A percentile compares a stretch with the other conserved stretches of the same genome.
Evolutionary conservation across 1,140 invertebrate genomes (phyloP).

Genomic region (Galendromus occidentalis): DNA sequence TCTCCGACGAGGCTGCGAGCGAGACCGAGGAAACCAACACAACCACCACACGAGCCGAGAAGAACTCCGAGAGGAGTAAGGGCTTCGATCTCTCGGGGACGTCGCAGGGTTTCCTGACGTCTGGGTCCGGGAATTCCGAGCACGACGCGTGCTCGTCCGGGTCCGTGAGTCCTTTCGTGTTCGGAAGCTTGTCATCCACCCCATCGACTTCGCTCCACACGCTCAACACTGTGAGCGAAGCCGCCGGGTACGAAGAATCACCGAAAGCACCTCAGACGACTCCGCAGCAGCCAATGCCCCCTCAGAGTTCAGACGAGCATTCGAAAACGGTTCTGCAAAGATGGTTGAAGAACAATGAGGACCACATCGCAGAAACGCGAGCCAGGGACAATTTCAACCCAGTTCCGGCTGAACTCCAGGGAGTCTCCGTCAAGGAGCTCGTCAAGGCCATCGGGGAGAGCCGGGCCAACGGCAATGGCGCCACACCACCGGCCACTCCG

Average conservation of each 20-base stretch:
- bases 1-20: slow-evolving; percentile 18
- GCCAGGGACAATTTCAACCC: slow-evolving; percentile 23
- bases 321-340: slow-evolving; percentile 40
- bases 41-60: slow-evolving; percentile 5
- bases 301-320: slow-evolving; percentile 13
- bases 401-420: slow-evolving; percentile 40
- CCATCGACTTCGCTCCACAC: slow-evolving; percentile 20
- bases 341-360: slow-evolving; percentile 42
- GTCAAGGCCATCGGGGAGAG: slow-evolving; percentile 57
- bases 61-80: slow-evolving; percentile 11
- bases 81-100: slow-evolving; percentile 16
- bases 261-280: slow-evolving; percentile 1
- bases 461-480: slow-evolving; percentile 51
- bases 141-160: slow-evolving; percentile 20
- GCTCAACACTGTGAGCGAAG: slow-evolving; percentile 12
- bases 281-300: slow-evolving; percentile 11
- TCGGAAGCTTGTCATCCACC: slow-evolving; percentile 18
- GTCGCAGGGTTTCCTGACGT: slow-evolving; percentile 19
- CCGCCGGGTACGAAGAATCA: slow-evolving; percentile 12
- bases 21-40: slow-evolving; percentile 16
- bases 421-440: slow-evolving; percentile 54
- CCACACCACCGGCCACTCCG: slow-evolving; percentile 35
- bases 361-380: slow-evolving; percentile 18
- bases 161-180: slow-evolving; percentile 20
- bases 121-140: slow-evolving; percentile 21